phyloP scores from a whole-genome alignment of 2,888 invertebrate species.

The Tenthredo scrophulariae region DNA sequence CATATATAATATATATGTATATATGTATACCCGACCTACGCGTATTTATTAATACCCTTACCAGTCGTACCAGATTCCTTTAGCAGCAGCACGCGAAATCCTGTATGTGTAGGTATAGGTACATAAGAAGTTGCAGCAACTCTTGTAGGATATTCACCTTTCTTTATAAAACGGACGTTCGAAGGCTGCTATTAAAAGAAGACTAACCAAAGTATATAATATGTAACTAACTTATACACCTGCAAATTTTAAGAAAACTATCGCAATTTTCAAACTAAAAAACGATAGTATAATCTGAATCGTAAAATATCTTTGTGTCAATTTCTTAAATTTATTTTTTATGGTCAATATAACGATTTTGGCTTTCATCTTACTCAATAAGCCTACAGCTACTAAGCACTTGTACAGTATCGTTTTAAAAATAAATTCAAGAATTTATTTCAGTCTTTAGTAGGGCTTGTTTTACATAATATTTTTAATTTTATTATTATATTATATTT shows the following conservation, averaged over 20 bases:
- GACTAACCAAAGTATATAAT: not conserved
- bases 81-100: constrained; percentile 1
- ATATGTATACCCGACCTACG: not conserved
- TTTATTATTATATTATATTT: not conserved
- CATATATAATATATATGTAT: not conserved
- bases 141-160: not conserved
- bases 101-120: not conserved
- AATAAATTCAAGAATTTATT: constrained; percentile 16
- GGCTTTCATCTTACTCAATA: constrained; percentile 10
- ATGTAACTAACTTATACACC: not conserved
- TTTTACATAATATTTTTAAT: not conserved
- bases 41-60: constrained; percentile 22
- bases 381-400: not conserved
- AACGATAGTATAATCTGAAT: not conserved
- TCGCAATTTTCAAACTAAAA: not conserved
- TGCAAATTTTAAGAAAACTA: not conserved
- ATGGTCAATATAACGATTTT: constrained; percentile 21
- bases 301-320: not conserved
- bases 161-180: not conserved
- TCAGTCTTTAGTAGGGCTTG: constrained; percentile 21
- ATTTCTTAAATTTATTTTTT: constrained; percentile 1
- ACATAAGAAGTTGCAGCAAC: not conserved
- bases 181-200: not conserved
- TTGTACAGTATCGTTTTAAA: constrained; percentile 39
- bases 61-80: constrained; percentile 33